These are phyloP conservation scores for Butorides virescens DNA, from an alignment of 2,113 vertebrate species.

Conservation along the genomic window DNA sequence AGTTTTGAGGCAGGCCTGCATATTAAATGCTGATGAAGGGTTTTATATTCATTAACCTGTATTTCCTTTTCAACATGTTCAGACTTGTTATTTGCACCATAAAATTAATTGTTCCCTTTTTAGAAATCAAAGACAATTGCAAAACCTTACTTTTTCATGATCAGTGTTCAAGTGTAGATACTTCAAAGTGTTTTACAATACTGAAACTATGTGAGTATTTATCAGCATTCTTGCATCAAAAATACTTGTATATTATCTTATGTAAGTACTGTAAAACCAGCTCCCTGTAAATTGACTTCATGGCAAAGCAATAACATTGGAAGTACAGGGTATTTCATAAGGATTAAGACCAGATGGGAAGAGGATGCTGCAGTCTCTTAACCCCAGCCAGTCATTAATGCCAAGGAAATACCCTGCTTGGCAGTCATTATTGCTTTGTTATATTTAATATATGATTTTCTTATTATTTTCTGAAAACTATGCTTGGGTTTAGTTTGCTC, in stretches of 20 bases:
- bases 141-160: neutral
- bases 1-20: neutral
- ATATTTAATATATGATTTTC: neutral
- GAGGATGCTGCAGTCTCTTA: neutral
- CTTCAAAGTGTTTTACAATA: neutral
- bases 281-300: neutral
- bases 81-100: neutral
- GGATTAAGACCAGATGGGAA: slow-evolving; percentile 2
- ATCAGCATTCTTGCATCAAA: neutral
- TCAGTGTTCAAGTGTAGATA: neutral
- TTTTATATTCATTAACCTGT: neutral
- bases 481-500: neutral
- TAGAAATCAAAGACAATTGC: neutral
- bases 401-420: neutral
- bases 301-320: neutral
- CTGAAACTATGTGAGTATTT: neutral
- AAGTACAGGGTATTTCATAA: neutral
- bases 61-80: neutral
- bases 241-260: neutral
- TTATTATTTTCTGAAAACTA: neutral
- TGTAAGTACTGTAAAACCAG: neutral
- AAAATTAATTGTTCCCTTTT: neutral
- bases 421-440: neutral
- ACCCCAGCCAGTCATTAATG: neutral
- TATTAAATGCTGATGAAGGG: neutral